phyloP scores from a whole-genome alignment of 2,113 vertebrate species.

The Paramormyrops kingsleyae region DNA sequence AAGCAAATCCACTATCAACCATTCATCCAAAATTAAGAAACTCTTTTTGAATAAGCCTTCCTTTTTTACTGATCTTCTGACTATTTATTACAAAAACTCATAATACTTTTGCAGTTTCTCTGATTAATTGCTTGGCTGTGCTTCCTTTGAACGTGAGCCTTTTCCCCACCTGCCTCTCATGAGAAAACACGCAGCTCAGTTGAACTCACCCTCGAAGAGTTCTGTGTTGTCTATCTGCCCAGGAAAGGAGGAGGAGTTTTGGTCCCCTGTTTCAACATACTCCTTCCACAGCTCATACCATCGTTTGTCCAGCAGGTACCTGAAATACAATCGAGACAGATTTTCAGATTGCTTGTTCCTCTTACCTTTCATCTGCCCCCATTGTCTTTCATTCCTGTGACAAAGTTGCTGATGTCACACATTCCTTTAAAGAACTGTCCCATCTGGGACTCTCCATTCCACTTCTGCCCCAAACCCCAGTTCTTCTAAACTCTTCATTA shows the following conservation, averaged over 20 bases:
- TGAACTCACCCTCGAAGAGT: slow-evolving; percentile 67
- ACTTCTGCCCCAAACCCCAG: not conserved
- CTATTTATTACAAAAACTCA: not conserved
- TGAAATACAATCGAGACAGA: slow-evolving; percentile 34
- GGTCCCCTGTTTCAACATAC: slow-evolving; percentile 65
- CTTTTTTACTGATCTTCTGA: not conserved
- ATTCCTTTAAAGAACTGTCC: not conserved
- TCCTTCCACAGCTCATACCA: slow-evolving; percentile 76
- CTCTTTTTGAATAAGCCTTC: not conserved
- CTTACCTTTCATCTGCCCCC: not conserved
- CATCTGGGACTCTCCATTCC: not conserved
- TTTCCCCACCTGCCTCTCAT: not conserved
- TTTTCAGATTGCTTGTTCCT: not conserved
- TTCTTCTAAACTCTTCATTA: not conserved
- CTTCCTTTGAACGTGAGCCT: not conserved
- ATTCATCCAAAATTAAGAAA: not conserved
- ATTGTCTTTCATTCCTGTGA: not conserved
- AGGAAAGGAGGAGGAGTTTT: slow-evolving; percentile 67
- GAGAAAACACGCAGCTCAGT: not conserved
- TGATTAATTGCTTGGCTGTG: not conserved
- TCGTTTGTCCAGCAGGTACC: slow-evolving; percentile 69
- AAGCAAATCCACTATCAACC: not conserved
- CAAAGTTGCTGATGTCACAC: not conserved
- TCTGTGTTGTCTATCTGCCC: slow-evolving; percentile 70
- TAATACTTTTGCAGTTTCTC: not conserved